These are phyloP conservation scores for Phalacrocorax brasilianus DNA, from an alignment of 2,113 vertebrate species.

Conservation along the genomic window DNA sequence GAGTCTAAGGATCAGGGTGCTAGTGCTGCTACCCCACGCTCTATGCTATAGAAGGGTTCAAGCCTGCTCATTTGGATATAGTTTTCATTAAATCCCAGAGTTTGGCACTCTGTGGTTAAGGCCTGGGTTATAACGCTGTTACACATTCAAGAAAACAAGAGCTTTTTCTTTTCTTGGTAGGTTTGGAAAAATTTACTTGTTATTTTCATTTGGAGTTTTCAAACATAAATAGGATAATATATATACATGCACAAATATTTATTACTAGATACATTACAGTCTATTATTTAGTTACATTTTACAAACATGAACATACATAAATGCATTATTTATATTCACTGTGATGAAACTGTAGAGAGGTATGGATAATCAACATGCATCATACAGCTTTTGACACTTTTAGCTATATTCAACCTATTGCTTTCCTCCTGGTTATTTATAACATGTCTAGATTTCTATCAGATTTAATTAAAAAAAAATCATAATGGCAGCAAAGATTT, in stretches of 20 bases:
- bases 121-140: not conserved
- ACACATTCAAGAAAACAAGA: not conserved
- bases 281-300: not conserved
- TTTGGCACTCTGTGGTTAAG: not conserved
- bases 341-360: not conserved
- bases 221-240: not conserved
- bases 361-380: not conserved
- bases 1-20: not conserved
- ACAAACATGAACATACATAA: not conserved
- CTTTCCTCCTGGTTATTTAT: not conserved
- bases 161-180: not conserved
- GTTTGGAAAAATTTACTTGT: not conserved
- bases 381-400: not conserved
- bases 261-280: not conserved
- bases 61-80: not conserved
- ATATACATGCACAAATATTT: not conserved
- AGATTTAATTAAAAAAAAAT: not conserved
- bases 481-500: not conserved
- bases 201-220: not conserved
- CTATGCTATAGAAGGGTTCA: not conserved
- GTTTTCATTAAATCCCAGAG: not conserved
- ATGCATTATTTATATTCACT: not conserved
- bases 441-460: not conserved
- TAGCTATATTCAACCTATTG: not conserved
- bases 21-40: not conserved